Conservation (phyloP, 2,113 vertebrate genomes). For the Eurystomus gularis region DNA sequence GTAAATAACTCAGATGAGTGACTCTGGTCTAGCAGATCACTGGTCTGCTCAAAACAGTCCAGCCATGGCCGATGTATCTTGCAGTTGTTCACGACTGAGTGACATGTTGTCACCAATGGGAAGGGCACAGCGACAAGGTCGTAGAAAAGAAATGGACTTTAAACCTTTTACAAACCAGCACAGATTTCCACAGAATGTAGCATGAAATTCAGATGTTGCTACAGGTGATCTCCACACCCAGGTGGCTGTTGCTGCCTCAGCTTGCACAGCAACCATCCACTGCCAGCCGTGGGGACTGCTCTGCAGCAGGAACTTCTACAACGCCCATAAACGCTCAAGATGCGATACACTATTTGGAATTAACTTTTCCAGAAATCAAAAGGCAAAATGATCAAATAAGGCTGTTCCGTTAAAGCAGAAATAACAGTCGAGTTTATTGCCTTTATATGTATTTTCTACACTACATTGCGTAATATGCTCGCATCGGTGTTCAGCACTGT, state of each 20-base stretch:
- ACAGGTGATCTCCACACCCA: neutral
- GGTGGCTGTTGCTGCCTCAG: neutral
- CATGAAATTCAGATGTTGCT: neutral
- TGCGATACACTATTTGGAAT: neutral
- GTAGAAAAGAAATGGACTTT: neutral
- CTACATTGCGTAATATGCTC: neutral
- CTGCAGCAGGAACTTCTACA: neutral
- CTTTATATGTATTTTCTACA: neutral
- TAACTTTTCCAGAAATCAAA: neutral
- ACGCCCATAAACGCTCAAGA: neutral
- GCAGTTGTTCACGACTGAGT: neutral
- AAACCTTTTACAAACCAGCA: neutral
- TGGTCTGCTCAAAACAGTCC: neutral
- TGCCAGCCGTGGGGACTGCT: rapidly evolving
- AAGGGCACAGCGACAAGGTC: neutral
- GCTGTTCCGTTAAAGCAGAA: neutral
- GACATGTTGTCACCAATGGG: neutral
- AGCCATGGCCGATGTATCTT: neutral
- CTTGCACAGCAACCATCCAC: neutral
- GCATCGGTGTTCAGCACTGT: neutral
- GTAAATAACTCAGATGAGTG: neutral
- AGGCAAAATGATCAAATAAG: neutral
- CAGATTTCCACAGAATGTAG: neutral
- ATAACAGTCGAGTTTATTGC: neutral
- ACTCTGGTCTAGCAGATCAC: neutral